Evolutionary conservation across 2,888 invertebrate species (phyloP).

Genomic region (Ypsolopha scabrella): DNA sequence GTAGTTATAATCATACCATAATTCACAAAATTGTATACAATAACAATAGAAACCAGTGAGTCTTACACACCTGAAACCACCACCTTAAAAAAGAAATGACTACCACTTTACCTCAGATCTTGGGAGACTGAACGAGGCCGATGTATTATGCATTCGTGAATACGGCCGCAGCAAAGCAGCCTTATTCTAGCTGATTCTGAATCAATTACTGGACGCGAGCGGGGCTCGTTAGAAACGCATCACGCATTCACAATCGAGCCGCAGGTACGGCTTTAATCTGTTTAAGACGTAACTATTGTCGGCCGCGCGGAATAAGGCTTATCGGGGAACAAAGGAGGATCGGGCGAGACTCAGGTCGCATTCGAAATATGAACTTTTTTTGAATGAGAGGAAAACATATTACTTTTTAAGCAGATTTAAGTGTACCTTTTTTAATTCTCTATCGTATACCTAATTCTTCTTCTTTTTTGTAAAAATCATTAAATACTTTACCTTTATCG

Average conservation of each 20-base stretch:
- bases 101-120: background rate
- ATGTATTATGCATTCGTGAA: constrained; percentile 70
- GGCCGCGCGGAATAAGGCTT: background rate
- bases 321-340: too few relatives aligned
- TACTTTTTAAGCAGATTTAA: too few relatives aligned
- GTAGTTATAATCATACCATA: too few relatives aligned
- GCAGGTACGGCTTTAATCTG: constrained; percentile 14
- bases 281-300: background rate
- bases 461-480: too few relatives aligned
- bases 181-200: constrained; percentile 25
- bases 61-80: background rate
- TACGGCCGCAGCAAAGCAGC: constrained; percentile 60
- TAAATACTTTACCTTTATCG: too few relatives aligned
- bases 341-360: too few relatives aligned
- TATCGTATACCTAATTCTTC: too few relatives aligned
- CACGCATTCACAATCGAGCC: constrained; percentile 65
- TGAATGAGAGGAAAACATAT: too few relatives aligned
- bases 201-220: constrained; percentile 57
- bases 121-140: constrained; percentile 27
- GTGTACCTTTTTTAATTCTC: too few relatives aligned
- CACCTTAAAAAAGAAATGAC: background rate
- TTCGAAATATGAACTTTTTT: too few relatives aligned
- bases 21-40: too few relatives aligned
- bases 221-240: constrained; percentile 68
- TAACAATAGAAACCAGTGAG: too few relatives aligned